Conservation (phyloP, 2,888 invertebrate genomes). For the Limulus polyphemus region DNA sequence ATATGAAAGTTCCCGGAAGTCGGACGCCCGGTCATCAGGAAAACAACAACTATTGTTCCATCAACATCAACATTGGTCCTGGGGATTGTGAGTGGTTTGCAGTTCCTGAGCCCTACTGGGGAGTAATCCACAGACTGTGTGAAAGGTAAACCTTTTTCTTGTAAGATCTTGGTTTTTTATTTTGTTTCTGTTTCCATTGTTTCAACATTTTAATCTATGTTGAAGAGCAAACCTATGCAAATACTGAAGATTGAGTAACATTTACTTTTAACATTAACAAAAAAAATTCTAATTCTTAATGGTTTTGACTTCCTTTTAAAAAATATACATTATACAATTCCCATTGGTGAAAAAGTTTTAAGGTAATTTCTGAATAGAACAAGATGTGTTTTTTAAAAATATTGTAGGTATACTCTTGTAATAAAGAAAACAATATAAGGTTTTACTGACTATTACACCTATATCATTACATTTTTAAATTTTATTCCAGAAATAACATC, state of each 20-base stretch:
- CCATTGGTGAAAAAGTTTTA: not conserved
- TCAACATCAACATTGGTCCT: conserved; percentile 98
- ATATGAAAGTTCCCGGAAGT: conserved; percentile 72
- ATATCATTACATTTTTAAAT: conserved; percentile 5
- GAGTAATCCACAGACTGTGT: conserved; percentile 80
- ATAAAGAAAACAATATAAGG: too few relatives aligned
- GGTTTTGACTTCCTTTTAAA: conserved; percentile 2
- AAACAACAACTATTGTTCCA: conserved; percentile 97
- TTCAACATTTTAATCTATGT: too few relatives aligned
- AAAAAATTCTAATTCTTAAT: not conserved
- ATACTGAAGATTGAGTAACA: too few relatives aligned
- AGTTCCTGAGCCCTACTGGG: conserved; percentile 96
- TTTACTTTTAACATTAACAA: too few relatives aligned
- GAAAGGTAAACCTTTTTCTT: conserved; percentile 46
- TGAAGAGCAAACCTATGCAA: too few relatives aligned
- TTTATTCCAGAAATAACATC: conserved; percentile 56
- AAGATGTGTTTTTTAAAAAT: conserved; percentile 2
- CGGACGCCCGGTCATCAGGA: conserved; percentile 78
- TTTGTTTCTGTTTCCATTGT: too few relatives aligned
- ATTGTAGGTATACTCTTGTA: conserved; percentile 1
- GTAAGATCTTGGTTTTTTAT: not conserved
- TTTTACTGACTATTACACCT: not conserved
- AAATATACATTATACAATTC: not conserved
- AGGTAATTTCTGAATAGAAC: not conserved
- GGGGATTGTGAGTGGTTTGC: conserved; percentile 99